Evolutionary conservation across 2,113 vertebrate genomes (phyloP).

Genomic region (Myotis brandtii): DNA sequence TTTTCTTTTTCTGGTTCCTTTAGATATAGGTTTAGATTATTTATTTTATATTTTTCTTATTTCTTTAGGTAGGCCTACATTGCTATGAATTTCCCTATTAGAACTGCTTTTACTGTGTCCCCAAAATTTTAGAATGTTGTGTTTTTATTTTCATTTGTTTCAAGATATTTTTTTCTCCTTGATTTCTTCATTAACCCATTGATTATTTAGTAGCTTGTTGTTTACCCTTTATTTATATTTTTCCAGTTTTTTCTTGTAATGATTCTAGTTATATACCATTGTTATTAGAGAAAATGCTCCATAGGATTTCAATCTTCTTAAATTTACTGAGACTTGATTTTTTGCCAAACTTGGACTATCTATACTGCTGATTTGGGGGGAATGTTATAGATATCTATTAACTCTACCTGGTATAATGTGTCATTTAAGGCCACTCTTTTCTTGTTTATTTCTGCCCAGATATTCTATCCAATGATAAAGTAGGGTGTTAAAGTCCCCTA

Average conservation of each 20-base stretch:
- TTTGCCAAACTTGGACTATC: background rate
- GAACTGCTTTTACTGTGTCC: background rate
- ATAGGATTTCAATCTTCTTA: background rate
- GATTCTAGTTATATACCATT: background rate
- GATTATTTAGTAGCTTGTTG: background rate
- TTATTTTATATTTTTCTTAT: background rate
- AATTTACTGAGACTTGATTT: background rate
- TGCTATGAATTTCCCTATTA: background rate
- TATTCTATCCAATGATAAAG: background rate
- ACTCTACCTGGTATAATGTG: background rate
- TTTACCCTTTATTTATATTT: background rate
- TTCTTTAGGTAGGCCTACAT: background rate
- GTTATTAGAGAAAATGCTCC: background rate
- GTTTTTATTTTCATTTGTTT: background rate
- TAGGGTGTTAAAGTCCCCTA: background rate
- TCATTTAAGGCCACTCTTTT: background rate
- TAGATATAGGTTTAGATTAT: background rate
- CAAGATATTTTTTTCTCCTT: background rate
- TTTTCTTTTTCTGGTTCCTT: background rate
- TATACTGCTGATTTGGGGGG: background rate
- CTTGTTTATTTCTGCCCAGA: background rate
- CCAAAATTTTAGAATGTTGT: background rate
- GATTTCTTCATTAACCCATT: background rate
- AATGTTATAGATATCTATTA: background rate
- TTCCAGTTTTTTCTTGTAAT: background rate